phyloP scores from a whole-genome alignment of 2,888 invertebrate species.

The Escarpia spicata region DNA sequence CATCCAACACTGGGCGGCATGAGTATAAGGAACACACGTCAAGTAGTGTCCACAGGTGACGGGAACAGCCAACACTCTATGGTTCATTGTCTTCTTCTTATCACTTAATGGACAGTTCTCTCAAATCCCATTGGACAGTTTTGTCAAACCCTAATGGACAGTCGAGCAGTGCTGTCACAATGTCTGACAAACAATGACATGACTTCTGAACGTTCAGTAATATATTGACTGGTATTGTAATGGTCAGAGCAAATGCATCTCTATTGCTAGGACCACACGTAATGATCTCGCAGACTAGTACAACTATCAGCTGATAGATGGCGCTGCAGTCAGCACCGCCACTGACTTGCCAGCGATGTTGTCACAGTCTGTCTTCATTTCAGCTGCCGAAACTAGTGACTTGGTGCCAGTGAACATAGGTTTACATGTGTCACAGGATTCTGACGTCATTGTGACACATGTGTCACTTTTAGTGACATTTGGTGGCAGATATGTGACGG shows the following conservation, averaged over 20 bases:
- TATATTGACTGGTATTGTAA: background rate
- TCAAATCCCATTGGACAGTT: background rate
- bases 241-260: background rate
- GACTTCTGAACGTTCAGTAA: background rate
- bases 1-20: too few relatives aligned
- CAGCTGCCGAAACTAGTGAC: background rate
- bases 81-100: background rate
- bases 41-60: background rate
- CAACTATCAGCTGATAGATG: background rate
- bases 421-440: background rate
- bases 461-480: background rate
- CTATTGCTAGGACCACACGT: background rate
- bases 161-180: background rate
- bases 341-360: background rate
- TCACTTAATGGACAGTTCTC: background rate
- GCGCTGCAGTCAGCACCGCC: background rate
- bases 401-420: background rate
- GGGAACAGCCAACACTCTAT: background rate
- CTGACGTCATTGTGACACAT: background rate
- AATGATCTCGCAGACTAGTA: background rate
- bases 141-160: background rate
- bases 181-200: background rate
- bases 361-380: background rate
- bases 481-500: background rate
- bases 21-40: too few relatives aligned